Base-by-base conservation (phyloP, 2,113 vertebrate genomes). In the Artemisiospiza belli region DNA sequence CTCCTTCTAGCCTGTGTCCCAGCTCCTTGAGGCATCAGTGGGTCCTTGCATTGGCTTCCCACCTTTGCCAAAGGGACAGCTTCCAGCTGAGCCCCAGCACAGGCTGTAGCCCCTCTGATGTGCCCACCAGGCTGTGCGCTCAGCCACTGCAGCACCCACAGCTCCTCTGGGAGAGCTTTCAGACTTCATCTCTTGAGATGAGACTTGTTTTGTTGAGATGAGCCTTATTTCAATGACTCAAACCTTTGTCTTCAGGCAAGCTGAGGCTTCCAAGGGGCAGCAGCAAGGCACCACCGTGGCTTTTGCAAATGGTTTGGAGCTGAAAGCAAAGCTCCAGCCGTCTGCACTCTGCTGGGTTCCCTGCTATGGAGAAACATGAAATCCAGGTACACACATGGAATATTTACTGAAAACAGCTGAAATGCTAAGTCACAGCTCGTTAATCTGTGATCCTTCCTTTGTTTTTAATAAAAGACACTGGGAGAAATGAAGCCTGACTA, bases 91-190 rank as follows among this genome's bases (percentile, higher is more conserved):
- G 24, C 30, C 74, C 64, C 30, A 55, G 59, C 68, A 43, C 14
- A 5, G 1, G 13, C 21, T 4, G 5, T 31, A 31, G 5, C 67
- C 18, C 21, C 33, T 37, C 16, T 27, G 41, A 1, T 0, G 8
- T 47, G 47, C 47, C 39, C 25, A 7, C 27, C 30, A 47, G 33
- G 16, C 72, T 28, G 49, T 5, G 2, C 4, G 8, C 35, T 57
- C 61, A 18, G 22, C 4, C 43, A 13, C 1, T 74, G 15, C 13
- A 31, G 23, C 39, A 15, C 7, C 64, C 28, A 18, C 47, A 59
- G 18, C 14, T 57, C 6, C 64, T 62, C 46, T 33, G 58, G 46
- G 72, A 46, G 90, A 73, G 23, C 24, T 43, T 16, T 78, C 10
- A 10, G n/a, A 4, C 20, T 62, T 37, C 37, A n/a, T 18, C 41